Evolutionary conservation across 2,113 vertebrate genomes (phyloP).

Genomic region (Anoura caudifer): DNA sequence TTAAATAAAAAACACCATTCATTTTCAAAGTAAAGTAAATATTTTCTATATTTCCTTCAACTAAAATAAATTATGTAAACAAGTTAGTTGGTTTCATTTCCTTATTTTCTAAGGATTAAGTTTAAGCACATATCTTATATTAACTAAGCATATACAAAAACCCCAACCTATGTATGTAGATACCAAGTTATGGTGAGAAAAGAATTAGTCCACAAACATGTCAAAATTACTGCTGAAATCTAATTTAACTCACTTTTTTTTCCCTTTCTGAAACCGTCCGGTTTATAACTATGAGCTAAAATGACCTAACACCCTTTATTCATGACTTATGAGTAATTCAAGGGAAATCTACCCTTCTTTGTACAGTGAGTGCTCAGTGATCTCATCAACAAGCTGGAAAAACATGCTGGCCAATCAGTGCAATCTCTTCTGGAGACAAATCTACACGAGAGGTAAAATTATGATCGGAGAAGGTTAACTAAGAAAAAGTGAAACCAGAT

Average conservation of each 20-base stretch:
- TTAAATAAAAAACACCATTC: not conserved
- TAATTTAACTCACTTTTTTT: slow-evolving; percentile 50
- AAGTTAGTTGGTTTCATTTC: slow-evolving; percentile 66
- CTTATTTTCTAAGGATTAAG: slow-evolving; percentile 59
- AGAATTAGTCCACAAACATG: slow-evolving; percentile 24
- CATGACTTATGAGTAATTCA: slow-evolving; percentile 60
- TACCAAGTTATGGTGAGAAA: not conserved
- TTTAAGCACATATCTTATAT: slow-evolving; percentile 42
- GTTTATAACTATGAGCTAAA: slow-evolving; percentile 40
- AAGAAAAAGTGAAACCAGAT: slow-evolving; percentile 40
- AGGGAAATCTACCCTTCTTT: slow-evolving; percentile 61
- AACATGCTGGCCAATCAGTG: slow-evolving; percentile 25
- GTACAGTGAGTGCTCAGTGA: slow-evolving; percentile 39
- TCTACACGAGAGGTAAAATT: slow-evolving; percentile 26
- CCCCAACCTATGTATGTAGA: not conserved
- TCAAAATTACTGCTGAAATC: slow-evolving; percentile 38
- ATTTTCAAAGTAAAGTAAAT: slow-evolving; percentile 59
- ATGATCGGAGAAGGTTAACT: slow-evolving; percentile 32
- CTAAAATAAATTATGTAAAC: slow-evolving; percentile 61
- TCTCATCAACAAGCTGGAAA: slow-evolving; percentile 43
- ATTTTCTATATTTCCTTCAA: slow-evolving; percentile 38
- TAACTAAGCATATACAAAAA: slow-evolving; percentile 35
- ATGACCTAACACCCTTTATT: slow-evolving; percentile 54
- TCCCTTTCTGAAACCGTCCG: slow-evolving; percentile 24
- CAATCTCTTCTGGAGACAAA: slow-evolving; percentile 16